Conservation (phyloP, 2,113 vertebrate species). For the Pterophyllum scalare region DNA sequence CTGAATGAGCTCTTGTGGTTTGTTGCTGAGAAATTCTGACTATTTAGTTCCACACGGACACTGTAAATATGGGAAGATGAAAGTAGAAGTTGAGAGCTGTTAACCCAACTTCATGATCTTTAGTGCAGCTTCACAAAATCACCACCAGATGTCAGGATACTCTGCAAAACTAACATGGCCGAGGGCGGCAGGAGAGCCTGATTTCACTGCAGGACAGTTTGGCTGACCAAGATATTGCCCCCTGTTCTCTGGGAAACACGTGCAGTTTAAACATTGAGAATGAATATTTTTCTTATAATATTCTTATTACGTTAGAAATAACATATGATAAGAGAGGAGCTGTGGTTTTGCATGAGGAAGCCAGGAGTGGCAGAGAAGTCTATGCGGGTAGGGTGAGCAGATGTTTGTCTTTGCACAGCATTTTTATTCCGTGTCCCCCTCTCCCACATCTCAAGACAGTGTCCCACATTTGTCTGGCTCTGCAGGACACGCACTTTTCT, state of each 20-base stretch:
- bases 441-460: neutral
- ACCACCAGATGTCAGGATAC: conserved; percentile 47
- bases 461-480: neutral
- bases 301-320: neutral
- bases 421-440: neutral
- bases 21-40: neutral
- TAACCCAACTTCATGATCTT: neutral
- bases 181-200: neutral
- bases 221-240: too few relatives aligned
- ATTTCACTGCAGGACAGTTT: neutral
- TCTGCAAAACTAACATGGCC: neutral
- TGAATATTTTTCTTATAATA: too few relatives aligned
- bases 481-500: neutral
- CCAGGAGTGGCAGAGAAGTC: neutral
- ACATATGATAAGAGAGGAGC: neutral
- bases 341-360: neutral
- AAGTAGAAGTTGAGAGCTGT: neutral
- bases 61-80: too few relatives aligned
- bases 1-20: neutral
- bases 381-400: neutral
- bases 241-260: too few relatives aligned
- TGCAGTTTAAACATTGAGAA: neutral
- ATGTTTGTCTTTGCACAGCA: neutral
- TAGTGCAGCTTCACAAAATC: neutral
- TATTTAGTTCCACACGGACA: neutral